Evolutionary conservation across 1,140 invertebrate genomes (phyloP).

Genomic region (Nephotettix cincticeps): DNA sequence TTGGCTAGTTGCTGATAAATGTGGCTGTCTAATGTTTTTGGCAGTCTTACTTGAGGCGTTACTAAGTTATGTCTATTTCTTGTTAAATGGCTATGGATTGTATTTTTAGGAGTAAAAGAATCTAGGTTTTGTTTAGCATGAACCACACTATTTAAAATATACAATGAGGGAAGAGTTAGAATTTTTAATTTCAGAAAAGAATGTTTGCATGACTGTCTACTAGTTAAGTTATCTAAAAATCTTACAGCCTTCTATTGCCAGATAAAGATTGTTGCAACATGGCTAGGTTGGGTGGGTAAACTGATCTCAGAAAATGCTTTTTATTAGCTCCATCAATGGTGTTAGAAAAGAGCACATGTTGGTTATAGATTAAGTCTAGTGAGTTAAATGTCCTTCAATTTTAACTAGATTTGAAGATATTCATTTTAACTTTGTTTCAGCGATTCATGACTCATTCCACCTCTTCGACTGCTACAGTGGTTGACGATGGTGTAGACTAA

Average conservation of each 20-base stretch:
- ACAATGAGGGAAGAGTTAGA: too few relatives aligned
- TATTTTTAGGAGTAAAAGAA: too few relatives aligned
- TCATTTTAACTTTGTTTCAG: slow-evolving; percentile 3
- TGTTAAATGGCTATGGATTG: too few relatives aligned
- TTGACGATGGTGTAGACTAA: slow-evolving; percentile 21
- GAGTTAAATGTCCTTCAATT: not conserved
- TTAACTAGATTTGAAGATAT: not conserved
- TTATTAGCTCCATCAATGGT: not conserved
- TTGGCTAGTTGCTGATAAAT: too few relatives aligned
- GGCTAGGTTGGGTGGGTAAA: not conserved
- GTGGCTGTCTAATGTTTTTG: too few relatives aligned
- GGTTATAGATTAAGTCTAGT: not conserved
- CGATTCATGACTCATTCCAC: not conserved
- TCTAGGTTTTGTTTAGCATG: too few relatives aligned
- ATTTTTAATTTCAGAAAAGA: too few relatives aligned
- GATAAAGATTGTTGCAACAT: not conserved
- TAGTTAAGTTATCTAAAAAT: too few relatives aligned
- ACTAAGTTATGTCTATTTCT: too few relatives aligned
- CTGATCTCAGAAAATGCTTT: not conserved
- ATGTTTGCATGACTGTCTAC: too few relatives aligned
- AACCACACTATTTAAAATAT: too few relatives aligned
- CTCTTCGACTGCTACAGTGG: not conserved
- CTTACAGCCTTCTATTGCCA: not conserved
- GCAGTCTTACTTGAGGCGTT: too few relatives aligned
- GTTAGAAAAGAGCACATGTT: not conserved